Base-by-base conservation (phyloP, 2,888 invertebrate species). In the Sclerodermus sp. region DNA sequence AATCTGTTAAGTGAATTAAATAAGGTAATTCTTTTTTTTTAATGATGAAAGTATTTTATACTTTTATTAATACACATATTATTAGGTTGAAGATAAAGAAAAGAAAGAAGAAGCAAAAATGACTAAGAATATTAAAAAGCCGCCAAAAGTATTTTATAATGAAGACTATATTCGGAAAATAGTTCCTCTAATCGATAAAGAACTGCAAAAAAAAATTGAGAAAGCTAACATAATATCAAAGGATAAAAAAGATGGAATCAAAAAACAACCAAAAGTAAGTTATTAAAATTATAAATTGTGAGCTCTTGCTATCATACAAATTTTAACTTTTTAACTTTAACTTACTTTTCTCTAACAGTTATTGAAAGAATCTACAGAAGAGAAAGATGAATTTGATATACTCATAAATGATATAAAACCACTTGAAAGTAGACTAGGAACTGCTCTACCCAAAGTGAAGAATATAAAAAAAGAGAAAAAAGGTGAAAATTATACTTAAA, bases 121-220 rank as follows among this genome's bases (percentile, higher is more conserved):
- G 0, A 41, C 47, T 8, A 55, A 62, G 23, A 58, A 45, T 4
- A 36, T 50, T 0, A 77, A 77, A 39, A 75, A 76, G 49, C 75
- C 76, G 6, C 70, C 75, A 9, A 41, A 53, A 0, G 75, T 67
- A 17, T 53, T 71, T 1, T 76, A 75, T 31, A 67, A 61, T 12
- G 6, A n/a, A 0, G 82, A 83, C 0, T 77, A 81, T 52, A 88
- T 85, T 0, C 80, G 86, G 18, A 80, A 89, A 42, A 82, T 93
- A 2, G 81, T 80, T 60, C 93, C 93, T 0, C 82, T 81, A 62
- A 86, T 92, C 36, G 87, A 89, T 16, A 86, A 85, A 0, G 90
- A 91, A 38, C 79, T 92, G 49, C 89, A 88, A 71, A 89, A 88
- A 77, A 87, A 89, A 72, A 86, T 87, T 48, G 88, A 88, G 57